Evolutionary conservation across 2,797 vertebrate species (phyloP), one percentile per base, ranked within the genome.

Genomic region (Peromyscus attwateri): DNA sequence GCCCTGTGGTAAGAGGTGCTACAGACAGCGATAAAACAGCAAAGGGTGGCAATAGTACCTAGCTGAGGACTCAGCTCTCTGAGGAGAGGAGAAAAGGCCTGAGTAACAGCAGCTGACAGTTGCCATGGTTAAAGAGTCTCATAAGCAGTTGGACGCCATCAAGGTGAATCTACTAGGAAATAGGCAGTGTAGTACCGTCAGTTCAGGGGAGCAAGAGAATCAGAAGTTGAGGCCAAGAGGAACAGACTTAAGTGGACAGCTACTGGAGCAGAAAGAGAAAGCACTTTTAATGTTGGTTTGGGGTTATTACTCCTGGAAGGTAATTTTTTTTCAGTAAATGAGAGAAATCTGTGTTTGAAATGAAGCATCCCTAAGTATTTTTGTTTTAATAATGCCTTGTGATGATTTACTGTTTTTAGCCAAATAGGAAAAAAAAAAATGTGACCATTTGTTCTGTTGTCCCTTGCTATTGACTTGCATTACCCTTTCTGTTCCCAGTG

Each of bases 341-440:
- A 70, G 34, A 17, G 14, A 87, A 79, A 71, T 83, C 71, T 55
- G 5, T 52, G 77, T 95, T 89, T 85, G 55, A 85, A 60, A 52
- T 80, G 57, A 95, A 81, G 80, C 27, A 40, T 77, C 37, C 62
- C 43, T 49, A 85, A 68, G 19, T 85, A 46, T 80, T 55, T 92
- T 31, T 12, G 12, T 83, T 77, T 81, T 81, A 81, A n/a, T 92
- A 70, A 80, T 64, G 16, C 55, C 89, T 89, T 83, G 13, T 84
- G 46, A 68, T 49, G 34, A 80, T 34, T 93, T 79, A 6, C 55
- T 93, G 57, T 4, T 89, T 89, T 84, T 80, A 97, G 64, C 7
- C 31, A 79, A 64, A 9, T 66, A 64, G 68, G 34, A 11, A 11
- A 9, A 34, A 43, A 87, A 68, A 55, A 60, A n/a, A n/a, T 64